Evolutionary conservation across 2,888 invertebrate genomes (phyloP), one percentile per base, ranked within the genome.

Genomic region (Leistus spinibarbis): DNA sequence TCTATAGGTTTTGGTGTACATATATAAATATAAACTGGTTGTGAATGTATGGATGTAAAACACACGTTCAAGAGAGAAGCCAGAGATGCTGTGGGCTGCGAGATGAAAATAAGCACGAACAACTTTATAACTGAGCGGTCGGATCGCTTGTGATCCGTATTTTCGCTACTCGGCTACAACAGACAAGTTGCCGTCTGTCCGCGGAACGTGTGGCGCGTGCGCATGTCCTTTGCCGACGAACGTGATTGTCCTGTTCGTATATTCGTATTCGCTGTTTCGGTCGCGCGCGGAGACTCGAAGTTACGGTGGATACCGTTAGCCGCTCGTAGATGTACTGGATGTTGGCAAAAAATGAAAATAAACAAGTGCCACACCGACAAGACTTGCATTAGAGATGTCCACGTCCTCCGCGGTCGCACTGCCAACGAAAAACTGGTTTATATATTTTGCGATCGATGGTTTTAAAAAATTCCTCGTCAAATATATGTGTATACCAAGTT

Each of bases 371-470:
- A 40, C 40, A 13, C 40, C 40, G 40, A 64, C 64, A 64, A 64
- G 64, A 64, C 64, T 16, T 64, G 64, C 64, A 64, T 64, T 64
- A 64, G 64, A 64, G 64, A 64, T 64, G 23, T 17, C 27, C 24
- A 17, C 24, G 64, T n/a, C n/a, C n/a, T n/a, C 20, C 3, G 27
- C 64, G 23, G 10, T 19, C 2, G n/a, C n/a, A n/a, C n/a, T n/a
- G n/a, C n/a, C 13, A 7, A 10, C 53, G 7, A 20, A 57, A 57
- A 19, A 20, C 9, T 16, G 20, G 40, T 40, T 40, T 40, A 10
- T 40, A 3, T 40, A 10, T 40, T 4, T 9, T 5, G 40, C 40
- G 40, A 40, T 40, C 40, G 40, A 40, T 40, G 40, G 40, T 40
- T 40, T 10, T 40, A 40, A 13, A 40, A 40, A 7, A 40, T 7